Conservation (phyloP, 1,140 invertebrate genomes). For the Nymphalis io region DNA sequence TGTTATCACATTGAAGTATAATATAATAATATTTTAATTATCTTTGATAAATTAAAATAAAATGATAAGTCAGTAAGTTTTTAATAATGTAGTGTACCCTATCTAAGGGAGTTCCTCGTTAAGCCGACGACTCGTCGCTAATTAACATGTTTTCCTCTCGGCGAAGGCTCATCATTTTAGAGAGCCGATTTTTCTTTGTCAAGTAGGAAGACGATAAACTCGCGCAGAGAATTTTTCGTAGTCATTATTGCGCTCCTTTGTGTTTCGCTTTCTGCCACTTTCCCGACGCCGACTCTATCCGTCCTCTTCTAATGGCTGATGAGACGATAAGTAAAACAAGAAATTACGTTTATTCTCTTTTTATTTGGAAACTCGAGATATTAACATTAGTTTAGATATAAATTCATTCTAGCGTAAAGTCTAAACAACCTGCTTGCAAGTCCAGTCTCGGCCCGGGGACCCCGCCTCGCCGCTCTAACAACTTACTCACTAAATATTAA, state of each 20-base stretch:
- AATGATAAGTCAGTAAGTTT: no score
- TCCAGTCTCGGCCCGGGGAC: conserved; percentile 49
- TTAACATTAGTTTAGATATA: conserved; percentile 74
- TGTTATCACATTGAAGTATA: no score
- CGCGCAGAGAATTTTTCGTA: conserved; percentile 35
- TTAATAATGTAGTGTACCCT: neutral
- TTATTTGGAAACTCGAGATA: conserved; percentile 73
- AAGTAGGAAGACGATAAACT: conserved; percentile 39
- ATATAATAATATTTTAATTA: no score
- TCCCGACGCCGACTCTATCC: conserved; percentile 15
- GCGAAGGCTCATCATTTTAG: conserved; percentile 38
- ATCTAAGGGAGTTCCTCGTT: conserved; percentile 1
- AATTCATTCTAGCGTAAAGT: conserved; percentile 74
- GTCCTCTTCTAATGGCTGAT: conserved; percentile 25
- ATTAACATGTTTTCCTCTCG: conserved; percentile 39
- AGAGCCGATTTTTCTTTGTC: conserved; percentile 49
- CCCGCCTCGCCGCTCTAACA: conserved; percentile 40
- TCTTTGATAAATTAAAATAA: no score
- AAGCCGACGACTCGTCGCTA: conserved; percentile 22
- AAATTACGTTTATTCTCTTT: conserved; percentile 50
- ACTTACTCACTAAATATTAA: conserved; percentile 17
- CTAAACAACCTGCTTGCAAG: conserved; percentile 70
- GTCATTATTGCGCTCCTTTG: conserved; percentile 38
- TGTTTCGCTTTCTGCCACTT: conserved; percentile 6
- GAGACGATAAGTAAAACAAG: conserved; percentile 32